Evolutionary conservation across 35 echinoderm and acorn worm species (phyloP).

Genomic region (Patiria miniata): DNA sequence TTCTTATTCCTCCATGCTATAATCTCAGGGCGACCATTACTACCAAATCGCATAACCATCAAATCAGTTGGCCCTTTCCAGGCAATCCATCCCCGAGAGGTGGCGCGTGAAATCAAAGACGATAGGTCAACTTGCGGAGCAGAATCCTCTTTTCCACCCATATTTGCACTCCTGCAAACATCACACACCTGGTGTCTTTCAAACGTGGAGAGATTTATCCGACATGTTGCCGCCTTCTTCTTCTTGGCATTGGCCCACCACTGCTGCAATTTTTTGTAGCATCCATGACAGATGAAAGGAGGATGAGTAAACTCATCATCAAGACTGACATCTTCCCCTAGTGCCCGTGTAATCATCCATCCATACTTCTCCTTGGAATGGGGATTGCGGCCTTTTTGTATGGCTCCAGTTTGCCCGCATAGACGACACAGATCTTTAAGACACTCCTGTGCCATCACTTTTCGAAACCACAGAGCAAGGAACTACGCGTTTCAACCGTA

Average conservation of each 20-base stretch:
- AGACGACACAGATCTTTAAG: too few species aligned
- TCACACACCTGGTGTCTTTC: background rate
- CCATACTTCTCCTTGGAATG: too few species aligned
- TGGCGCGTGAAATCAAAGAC: background rate
- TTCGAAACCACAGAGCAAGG: too few species aligned
- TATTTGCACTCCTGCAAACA: background rate
- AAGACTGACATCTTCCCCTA: background rate
- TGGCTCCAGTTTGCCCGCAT: too few species aligned
- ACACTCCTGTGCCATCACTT: too few species aligned
- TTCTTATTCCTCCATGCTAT: too few species aligned
- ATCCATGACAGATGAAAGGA: background rate
- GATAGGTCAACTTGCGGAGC: background rate
- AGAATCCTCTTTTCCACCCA: background rate
- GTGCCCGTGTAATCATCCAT: background rate
- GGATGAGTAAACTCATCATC: background rate
- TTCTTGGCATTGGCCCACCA: background rate
- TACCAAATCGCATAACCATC: background rate
- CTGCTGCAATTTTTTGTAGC: background rate
- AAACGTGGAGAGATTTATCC: background rate
- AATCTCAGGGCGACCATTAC: background rate
- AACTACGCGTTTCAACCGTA: too few species aligned
- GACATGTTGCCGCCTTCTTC: background rate
- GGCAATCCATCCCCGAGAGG: background rate
- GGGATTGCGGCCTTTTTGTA: too few species aligned
- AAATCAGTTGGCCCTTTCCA: background rate